Conservation (phyloP, 2,888 invertebrate species). For the Agonopterix subpropinquella region DNA sequence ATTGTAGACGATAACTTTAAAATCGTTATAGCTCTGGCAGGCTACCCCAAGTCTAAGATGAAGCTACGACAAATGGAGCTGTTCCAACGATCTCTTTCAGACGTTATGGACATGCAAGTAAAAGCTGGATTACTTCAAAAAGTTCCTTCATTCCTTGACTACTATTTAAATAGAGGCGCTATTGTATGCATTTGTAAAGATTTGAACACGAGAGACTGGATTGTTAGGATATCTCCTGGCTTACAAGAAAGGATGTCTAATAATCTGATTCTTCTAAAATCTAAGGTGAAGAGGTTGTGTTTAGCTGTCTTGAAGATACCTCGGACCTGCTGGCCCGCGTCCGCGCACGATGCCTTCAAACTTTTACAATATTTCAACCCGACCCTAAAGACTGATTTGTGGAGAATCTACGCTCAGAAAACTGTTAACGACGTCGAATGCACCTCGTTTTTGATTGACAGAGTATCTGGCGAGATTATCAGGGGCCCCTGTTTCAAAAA, state of each 20-base stretch:
- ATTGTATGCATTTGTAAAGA: conserved; percentile 62
- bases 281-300: conserved; percentile 53
- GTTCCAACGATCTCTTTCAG: conserved; percentile 46
- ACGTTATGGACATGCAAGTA: conserved; percentile 57
- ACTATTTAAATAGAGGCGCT: conserved; percentile 58
- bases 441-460: conserved; percentile 54
- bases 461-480: conserved; percentile 57
- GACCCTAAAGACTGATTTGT: conserved; percentile 42
- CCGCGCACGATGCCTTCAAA: conserved; percentile 55
- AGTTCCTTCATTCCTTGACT: conserved; percentile 51
- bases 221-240: conserved; percentile 52
- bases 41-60: conserved; percentile 60
- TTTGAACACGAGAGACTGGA: conserved; percentile 53
- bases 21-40: conserved; percentile 50
- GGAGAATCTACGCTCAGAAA: conserved; percentile 58
- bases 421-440: conserved; percentile 34
- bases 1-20: conserved; percentile 54
- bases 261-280: conserved; percentile 46
- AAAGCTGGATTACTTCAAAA: conserved; percentile 49
- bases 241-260: conserved; percentile 57
- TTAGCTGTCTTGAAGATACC: conserved; percentile 57
- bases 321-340: conserved; percentile 44
- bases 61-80: conserved; percentile 48
- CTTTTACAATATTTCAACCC: conserved; percentile 64
- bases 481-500: conserved; percentile 58